Percentiles rank a stretch among this genome's conserved stretches.
Conservation (phyloP, 2,888 invertebrate genomes). For the Tetragonula carbonaria region DNA sequence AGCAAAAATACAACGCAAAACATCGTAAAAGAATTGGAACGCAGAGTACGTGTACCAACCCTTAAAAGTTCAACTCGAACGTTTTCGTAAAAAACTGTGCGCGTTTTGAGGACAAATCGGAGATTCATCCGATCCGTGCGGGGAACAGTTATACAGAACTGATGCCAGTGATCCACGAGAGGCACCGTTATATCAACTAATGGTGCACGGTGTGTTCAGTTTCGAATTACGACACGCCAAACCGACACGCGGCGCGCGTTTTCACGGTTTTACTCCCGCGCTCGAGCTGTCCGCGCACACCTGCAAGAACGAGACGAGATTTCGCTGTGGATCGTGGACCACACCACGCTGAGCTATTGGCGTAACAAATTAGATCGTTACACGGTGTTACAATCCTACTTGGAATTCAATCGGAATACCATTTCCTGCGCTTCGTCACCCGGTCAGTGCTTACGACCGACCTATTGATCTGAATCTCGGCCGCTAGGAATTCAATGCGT, state of each 20-base stretch:
- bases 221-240: constrained; percentile 21
- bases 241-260: constrained; percentile 17
- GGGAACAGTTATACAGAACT: constrained; percentile 9
- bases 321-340: constrained; percentile 38
- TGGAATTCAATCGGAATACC: constrained; percentile 63
- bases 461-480: constrained; percentile 61
- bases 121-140: not conserved
- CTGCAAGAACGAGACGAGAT: constrained; percentile 42
- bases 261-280: constrained; percentile 34
- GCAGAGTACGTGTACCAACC: too few relatives aligned
- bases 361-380: constrained; percentile 67
- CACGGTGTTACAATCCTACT: constrained; percentile 47
- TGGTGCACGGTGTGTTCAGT: constrained; percentile 2
- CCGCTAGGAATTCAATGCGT: too few relatives aligned
- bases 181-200: constrained; percentile 27
- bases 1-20: too few relatives aligned
- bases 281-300: constrained; percentile 16
- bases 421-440: constrained; percentile 46
- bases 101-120: not conserved
- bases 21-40: too few relatives aligned
- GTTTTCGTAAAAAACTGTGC: too few relatives aligned
- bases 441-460: constrained; percentile 22
- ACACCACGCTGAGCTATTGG: constrained; percentile 26
- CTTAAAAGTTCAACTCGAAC: too few relatives aligned
- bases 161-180: constrained; percentile 17